Evolutionary conservation across 2,113 vertebrate genomes (phyloP), one percentile per base, ranked within the genome.

Genomic region (Nipponia nippon): DNA sequence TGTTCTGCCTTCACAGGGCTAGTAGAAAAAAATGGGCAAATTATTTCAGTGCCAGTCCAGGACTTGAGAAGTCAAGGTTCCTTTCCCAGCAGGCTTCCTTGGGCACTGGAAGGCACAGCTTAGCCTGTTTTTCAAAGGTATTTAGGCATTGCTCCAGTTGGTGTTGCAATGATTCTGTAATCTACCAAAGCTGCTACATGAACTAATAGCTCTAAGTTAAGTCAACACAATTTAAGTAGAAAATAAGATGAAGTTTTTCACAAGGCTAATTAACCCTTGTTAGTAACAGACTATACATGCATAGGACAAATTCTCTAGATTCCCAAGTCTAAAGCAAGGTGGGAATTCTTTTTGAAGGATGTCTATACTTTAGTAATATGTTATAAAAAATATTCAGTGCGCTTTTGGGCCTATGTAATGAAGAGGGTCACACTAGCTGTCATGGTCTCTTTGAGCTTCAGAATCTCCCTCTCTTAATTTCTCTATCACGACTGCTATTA

Each of bases 131-230:
- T 85, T 69, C 70, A 88, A 72, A 96, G 58, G 75, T 85, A 83
- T 90, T 96, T 95, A 94, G 95, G 92, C 93, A 93, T 75, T 94
- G 73, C 61, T 97, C 90, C 96, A 96, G 75, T 85, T 84, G 85
- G 73, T 96, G 90, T 95, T 93, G 96, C 95, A 97, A 97, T 46
- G 82, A 79, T 96, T 91, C 91, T 69, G 87, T 93, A 94, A 94
- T 94, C 95, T 96, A 58, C 96, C 95, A 96, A 96, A 93, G 84
- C 49, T 95, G 92, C 76, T 95, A 91, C 78, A 76, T 73, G 78
- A 95, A 87, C 90, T 83, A 93, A 96, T 95, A 90, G 30, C 70
- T 96, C 87, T 82, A 91, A 87, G 86, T 96, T 92, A 96, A 95
- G 81, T 91, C 78, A 96, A 94, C 84, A 95, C 7, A 36, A 32